phyloP scores from a whole-genome alignment of 1,140 invertebrate genomes.

The Brachystomella parvula region DNA sequence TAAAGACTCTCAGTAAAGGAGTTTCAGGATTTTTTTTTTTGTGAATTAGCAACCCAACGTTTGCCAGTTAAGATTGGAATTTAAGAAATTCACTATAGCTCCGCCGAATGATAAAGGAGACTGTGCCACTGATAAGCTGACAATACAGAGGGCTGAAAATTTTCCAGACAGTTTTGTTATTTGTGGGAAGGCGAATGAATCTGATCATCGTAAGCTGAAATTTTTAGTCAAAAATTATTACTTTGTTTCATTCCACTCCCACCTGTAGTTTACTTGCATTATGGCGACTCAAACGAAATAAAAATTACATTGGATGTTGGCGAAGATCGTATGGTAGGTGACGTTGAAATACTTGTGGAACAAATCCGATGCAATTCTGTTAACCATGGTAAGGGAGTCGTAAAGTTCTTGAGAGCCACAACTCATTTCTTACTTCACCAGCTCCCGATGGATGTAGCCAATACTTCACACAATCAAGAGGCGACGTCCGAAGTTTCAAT shows the following conservation, averaged over 20 bases:
- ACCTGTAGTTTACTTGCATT: background rate
- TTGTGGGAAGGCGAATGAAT: background rate
- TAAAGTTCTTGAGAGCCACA: background rate
- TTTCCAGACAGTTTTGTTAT: background rate
- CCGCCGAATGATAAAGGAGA: background rate
- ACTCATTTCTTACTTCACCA: background rate
- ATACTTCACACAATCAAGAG: background rate
- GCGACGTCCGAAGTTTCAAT: conserved; percentile 3
- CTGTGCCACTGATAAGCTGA: background rate
- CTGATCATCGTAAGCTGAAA: conserved; percentile 1
- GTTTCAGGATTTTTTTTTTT: background rate
- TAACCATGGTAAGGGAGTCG: background rate
- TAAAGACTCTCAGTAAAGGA: background rate
- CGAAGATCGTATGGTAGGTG: background rate
- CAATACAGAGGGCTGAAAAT: background rate
- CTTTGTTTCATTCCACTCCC: background rate
- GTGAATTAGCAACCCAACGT: background rate
- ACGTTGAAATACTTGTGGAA: background rate
- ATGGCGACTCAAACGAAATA: conserved; percentile 1
- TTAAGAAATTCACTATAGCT: background rate
- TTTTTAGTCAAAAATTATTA: background rate
- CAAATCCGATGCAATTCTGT: conserved; percentile 4
- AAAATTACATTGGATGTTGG: background rate
- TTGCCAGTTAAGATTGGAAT: background rate
- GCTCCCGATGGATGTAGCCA: conserved; percentile 1